Base-by-base conservation (phyloP, 92 coral and sea anemone genomes). In the Epizoanthus fatuus region DNA sequence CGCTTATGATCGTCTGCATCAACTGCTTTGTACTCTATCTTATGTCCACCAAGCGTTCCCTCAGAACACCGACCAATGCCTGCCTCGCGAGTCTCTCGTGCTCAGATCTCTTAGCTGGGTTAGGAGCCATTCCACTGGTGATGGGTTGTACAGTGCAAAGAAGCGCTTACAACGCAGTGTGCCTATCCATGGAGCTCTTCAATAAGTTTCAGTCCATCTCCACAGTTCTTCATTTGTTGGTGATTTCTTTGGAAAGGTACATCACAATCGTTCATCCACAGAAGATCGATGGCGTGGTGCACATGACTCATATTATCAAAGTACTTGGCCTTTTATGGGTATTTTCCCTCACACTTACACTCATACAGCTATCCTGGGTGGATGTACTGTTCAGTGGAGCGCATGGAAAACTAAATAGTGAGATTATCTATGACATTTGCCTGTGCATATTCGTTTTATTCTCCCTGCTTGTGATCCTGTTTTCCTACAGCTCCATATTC, bases 171-270 rank as follows among this genome's bases (percentile, higher is more conserved):
- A 29, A 29, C 35, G 1, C 35, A 29, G 35, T 29, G 35, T 29
- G 35, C 35, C 35, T 29, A 29, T 29, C 35, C 35, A 29, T 29
- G 35, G 35, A 29, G 35, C 35, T 29, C 35, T 29, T 29, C 35
- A 29, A 29, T 2, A 29, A 29, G 35, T 29, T 29, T 29, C 35
- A 29, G 35, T 29, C 35, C 35, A 29, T 29, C 35, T 29, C 35
- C 35, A 29, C 35, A 29, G 35, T 29, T 29, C 35, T 29, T 2
- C 35, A 29, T 29, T 1, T 29, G 35, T 29, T 29, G 35, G 74
- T 90, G 25, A 86, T 90, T 69, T 86, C 93, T 7, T 45, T 86
- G n/a, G 93, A 90, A 63, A 79, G 93, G 67, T 90, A 86, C 54
- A 60, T 81, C 47, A 86, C 84, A 66, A 90, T 90, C 47, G 87